Base-by-base conservation (phyloP, 1,140 invertebrate genomes). In the Eulimnadia texana region DNA sequence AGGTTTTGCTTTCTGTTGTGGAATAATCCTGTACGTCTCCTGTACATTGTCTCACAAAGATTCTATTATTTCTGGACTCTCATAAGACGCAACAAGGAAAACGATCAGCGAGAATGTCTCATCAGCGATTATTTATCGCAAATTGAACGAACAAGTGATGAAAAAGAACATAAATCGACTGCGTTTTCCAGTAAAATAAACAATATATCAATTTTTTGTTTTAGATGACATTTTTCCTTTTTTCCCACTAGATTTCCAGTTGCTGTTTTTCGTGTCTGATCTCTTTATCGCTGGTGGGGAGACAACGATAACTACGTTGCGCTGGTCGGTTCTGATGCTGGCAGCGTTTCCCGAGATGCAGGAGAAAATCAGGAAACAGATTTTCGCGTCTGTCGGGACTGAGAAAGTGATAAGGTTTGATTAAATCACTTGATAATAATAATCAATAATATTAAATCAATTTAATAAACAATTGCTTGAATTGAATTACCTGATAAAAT, bases 211-310 rank as follows among this genome's bases (percentile, higher is more conserved):
- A 54, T 60, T 11, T 49, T 23, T 11, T 24, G 42, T 11, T 16
- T 58, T 33, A 3, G 22, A 47, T 61, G 20, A 24, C 47, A 29
- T 23, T 24, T 2, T 61, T 61, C 27, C 2, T 2, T 19, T 62
- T 22, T 52, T 22, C 16, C n/a, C 16, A 23, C 3, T 24, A 63
- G 62, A 27, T n/a, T 20, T 42, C 2, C 62, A 63, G 24, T 55
- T 63, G 16, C 47, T 63, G 10, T 63, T 62, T 20, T 25, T 63
- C 13, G 56, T 63, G 23, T 63, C 62, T 20, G 62, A 63, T 24
- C 56, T 63, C 3, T 63, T 63, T 53, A 55, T 63, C 9, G 62
- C 62, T 20, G 62, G 62, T 6, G 62, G 62, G 20, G 62, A 63
- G 51, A 63, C 62, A 11, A 63, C 62, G 2, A 61, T 63, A 27